Base-by-base conservation (phyloP, 53 echinoderm and acorn worm genomes). In the Hippasteria phrygiana region DNA sequence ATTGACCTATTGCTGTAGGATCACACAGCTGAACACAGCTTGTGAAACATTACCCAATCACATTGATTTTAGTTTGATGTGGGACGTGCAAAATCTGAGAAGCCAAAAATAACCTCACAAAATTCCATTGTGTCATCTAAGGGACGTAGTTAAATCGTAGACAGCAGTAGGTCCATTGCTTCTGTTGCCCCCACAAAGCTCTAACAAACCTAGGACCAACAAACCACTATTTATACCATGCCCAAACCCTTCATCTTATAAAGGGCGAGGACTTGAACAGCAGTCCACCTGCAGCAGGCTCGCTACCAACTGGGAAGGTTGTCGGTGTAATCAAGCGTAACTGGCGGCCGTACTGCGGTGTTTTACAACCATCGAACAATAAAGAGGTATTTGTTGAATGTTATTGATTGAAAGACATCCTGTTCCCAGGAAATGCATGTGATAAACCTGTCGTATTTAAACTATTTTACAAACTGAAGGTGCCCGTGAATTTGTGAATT, bases 331-430 rank as follows among this genome's bases (percentile, higher is more conserved):
- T 97, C 78, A 95, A 97, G 77, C 92, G 98, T 17, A 97, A 97
- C 85, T 97, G 98, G 98, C 63, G 98, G 51, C 95, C 96, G 6
- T 97, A 93, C 65, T 97, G 98, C 87, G 98, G 98, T 55, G 88
- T 89, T 5, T 22, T 97, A 1, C 92, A 96, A 65, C 95, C 94
- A 56, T 63, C 94, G 12, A 76, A 87, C 13, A 71, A 93, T 33
- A 80, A 77, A 65, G 93, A 90, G 89, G 98, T 97, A 86, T 55
- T 87, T 82, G 16, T 35, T 16, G 18, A 33, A 67, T 33, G 8
- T 48, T 48, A 10, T 8, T 14, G 14, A 10, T 27, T 12, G 26
- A 66, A 66, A 27, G 22, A 5, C 29, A 18, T 43, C 5, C 31
- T 45, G 14, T 45, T 42, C 12, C 51, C 51, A 51, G 51, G 51